These are phyloP conservation scores for Semnornis frantzii DNA, from an alignment of 2,113 vertebrate species.

Conservation along the genomic window DNA sequence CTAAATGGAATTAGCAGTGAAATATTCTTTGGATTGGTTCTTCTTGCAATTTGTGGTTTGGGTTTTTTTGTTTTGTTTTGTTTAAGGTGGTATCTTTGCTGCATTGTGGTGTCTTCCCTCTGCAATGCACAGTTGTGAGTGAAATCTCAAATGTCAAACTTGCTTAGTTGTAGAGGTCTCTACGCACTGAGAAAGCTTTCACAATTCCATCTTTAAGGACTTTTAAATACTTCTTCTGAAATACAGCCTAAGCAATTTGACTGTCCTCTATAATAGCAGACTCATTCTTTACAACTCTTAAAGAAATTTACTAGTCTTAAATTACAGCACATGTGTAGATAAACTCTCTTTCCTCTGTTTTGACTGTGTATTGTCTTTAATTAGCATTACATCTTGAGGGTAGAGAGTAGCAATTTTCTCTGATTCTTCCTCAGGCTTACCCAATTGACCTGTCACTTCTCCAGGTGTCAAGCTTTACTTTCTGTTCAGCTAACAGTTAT, in stretches of 20 bases:
- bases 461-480: constrained; percentile 1
- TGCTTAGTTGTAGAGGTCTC: not conserved
- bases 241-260: constrained; percentile 7
- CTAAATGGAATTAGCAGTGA: not conserved
- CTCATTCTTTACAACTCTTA: constrained; percentile 32
- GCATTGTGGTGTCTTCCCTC: not conserved
- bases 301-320: constrained; percentile 55
- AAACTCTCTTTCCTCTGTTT: constrained; percentile 21
- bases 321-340: constrained; percentile 42
- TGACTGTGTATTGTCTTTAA: constrained; percentile 43
- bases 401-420: constrained; percentile 46
- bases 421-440: not conserved
- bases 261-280: constrained; percentile 14
- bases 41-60: not conserved
- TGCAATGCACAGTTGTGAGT: not conserved
- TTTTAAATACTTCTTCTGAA: constrained; percentile 17
- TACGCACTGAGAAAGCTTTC: not conserved
- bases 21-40: not conserved
- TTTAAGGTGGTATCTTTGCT: not conserved
- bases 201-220: not conserved
- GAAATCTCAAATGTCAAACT: not conserved
- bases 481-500: constrained; percentile 12
- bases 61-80: not conserved
- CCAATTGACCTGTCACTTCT: constrained; percentile 34
- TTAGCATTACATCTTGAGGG: constrained; percentile 60